Evolutionary conservation across 92 coral and sea anemone species (phyloP).

Genomic region (Plumapathes pennacea): DNA sequence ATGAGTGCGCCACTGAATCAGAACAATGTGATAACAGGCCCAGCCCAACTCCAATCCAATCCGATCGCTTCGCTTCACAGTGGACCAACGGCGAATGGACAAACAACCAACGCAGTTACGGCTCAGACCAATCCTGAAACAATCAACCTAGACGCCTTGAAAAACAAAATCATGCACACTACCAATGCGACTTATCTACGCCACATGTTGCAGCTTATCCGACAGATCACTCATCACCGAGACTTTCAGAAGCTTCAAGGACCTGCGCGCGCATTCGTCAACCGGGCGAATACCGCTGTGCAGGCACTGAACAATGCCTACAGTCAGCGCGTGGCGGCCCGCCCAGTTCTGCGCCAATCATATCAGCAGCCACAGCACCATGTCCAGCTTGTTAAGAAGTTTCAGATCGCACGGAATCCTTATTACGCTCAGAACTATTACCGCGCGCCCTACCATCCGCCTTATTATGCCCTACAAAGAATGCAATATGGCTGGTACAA

Average conservation of each 20-base stretch:
- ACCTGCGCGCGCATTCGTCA: slow-evolving; percentile 59
- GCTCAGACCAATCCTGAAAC: too few relatives aligned
- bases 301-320: slow-evolving; percentile 38
- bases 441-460: slow-evolving; percentile 40
- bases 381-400: slow-evolving; percentile 58
- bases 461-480: slow-evolving; percentile 60
- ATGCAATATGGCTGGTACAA: slow-evolving; percentile 77
- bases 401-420: slow-evolving; percentile 77
- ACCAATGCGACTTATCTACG: slow-evolving; percentile 69
- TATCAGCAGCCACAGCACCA: slow-evolving; percentile 11
- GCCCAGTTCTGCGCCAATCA: neutral
- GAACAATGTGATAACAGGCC: too few relatives aligned
- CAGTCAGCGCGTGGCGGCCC: slow-evolving; percentile 29
- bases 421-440: slow-evolving; percentile 58
- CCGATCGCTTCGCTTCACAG: too few relatives aligned
- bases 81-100: too few relatives aligned
- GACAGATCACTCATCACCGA: slow-evolving; percentile 82
- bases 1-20: too few relatives aligned
- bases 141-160: slow-evolving; percentile 73
- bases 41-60: too few relatives aligned
- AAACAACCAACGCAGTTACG: too few relatives aligned
- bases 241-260: slow-evolving; percentile 72
- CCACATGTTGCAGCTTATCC: slow-evolving; percentile 77
- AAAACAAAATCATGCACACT: slow-evolving; percentile 70
- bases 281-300: slow-evolving; percentile 73